phyloP scores from a whole-genome alignment of 1,140 invertebrate genomes.

The Trinorchestia longiramus region DNA sequence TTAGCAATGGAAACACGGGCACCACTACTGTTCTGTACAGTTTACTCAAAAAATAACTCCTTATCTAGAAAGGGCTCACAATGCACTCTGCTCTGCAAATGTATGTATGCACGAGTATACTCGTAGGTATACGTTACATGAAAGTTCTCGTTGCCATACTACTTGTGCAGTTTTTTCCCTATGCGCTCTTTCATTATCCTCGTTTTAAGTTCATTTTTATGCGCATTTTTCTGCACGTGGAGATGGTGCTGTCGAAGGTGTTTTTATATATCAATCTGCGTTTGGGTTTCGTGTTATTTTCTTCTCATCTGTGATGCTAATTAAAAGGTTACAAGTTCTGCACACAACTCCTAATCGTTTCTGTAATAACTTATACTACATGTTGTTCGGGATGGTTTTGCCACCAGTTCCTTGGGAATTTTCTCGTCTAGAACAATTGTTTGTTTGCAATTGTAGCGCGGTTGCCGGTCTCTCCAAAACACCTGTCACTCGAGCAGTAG shows the following conservation, averaged over 20 bases:
- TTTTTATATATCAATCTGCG: too few relatives aligned
- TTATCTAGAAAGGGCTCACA: background rate
- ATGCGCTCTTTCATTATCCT: too few relatives aligned
- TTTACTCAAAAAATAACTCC: background rate
- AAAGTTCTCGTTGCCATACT: background rate
- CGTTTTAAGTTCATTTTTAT: too few relatives aligned
- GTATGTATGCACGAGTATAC: background rate
- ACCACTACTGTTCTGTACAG: background rate
- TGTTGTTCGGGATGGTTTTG: too few relatives aligned
- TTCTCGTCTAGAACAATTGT: background rate
- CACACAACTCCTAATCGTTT: too few relatives aligned
- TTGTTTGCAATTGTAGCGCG: background rate
- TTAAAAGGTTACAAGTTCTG: too few relatives aligned
- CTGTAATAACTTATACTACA: too few relatives aligned
- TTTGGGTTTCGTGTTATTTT: too few relatives aligned
- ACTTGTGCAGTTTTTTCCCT: background rate
- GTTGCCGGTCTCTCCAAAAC: background rate
- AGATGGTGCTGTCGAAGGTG: too few relatives aligned
- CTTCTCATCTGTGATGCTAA: too few relatives aligned
- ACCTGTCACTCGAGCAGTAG: background rate
- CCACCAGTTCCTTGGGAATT: too few relatives aligned
- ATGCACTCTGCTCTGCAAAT: background rate
- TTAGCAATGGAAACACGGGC: background rate
- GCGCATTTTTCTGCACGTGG: too few relatives aligned
- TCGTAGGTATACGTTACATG: background rate